These are phyloP conservation scores for Agrilus biguttatus DNA, from an alignment of 2,888 invertebrate genomes.

Conservation along the genomic window DNA sequence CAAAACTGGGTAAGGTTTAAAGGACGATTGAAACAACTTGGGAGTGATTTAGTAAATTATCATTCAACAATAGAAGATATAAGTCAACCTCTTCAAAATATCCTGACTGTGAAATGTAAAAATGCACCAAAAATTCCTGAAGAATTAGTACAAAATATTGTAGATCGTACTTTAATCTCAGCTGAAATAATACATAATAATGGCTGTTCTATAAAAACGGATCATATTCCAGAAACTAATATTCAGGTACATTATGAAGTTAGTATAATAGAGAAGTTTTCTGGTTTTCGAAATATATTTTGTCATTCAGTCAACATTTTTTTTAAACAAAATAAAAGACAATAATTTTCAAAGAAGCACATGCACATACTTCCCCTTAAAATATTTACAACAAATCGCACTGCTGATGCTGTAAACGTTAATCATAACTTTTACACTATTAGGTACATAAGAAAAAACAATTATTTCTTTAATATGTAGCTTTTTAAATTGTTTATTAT, in stretches of 20 bases:
- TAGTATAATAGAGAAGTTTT: neutral
- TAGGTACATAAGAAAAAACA: too few species aligned
- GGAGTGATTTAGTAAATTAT: slow-evolving; percentile 50
- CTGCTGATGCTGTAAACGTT: too few species aligned
- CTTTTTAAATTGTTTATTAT: too few species aligned
- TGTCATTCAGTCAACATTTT: too few species aligned
- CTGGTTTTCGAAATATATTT: too few species aligned
- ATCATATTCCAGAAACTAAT: slow-evolving; percentile 46
- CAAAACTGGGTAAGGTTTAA: slow-evolving; percentile 58
- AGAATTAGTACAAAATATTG: neutral
- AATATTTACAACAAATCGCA: too few species aligned
- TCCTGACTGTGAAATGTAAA: slow-evolving; percentile 13
- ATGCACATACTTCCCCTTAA: too few species aligned
- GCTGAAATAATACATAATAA: slow-evolving; percentile 24
- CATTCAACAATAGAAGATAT: slow-evolving; percentile 52
- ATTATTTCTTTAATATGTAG: too few species aligned
- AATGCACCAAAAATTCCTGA: neutral
- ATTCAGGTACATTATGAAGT: slow-evolving; percentile 38
- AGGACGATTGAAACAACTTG: slow-evolving; percentile 49
- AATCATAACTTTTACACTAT: too few species aligned
- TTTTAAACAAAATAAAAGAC: too few species aligned
- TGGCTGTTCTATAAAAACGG: slow-evolving; percentile 40
- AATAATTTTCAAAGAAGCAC: too few species aligned
- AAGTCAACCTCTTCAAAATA: slow-evolving; percentile 43
- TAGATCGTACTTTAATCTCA: slow-evolving; percentile 11